Evolutionary conservation across 1,140 invertebrate genomes (phyloP).

Genomic region (Bombus waltoni): DNA sequence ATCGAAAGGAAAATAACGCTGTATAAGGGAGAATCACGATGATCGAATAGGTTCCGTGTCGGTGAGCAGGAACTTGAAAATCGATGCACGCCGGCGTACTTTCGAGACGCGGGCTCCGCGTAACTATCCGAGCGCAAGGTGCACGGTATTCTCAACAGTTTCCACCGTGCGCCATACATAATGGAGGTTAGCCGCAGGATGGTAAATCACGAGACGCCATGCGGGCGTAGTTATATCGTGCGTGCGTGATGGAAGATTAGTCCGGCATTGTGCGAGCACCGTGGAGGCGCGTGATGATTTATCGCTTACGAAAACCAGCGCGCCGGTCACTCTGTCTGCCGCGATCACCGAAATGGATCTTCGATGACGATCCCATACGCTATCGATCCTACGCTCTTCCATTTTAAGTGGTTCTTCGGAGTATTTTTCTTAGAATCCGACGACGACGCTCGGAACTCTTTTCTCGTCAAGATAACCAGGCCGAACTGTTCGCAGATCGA

Average conservation of each 20-base stretch:
- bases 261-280: constrained; percentile 80
- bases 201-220: constrained; percentile 82
- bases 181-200: constrained; percentile 82
- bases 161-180: constrained; percentile 80
- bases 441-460: too few species aligned
- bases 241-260: constrained; percentile 82
- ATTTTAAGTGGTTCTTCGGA: background rate
- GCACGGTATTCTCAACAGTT: constrained; percentile 79
- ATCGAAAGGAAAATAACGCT: constrained; percentile 36
- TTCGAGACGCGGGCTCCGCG: constrained; percentile 57
- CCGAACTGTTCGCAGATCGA: too few species aligned
- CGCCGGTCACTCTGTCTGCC: constrained; percentile 50
- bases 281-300: constrained; percentile 80
- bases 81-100: constrained; percentile 49
- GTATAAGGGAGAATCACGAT: constrained; percentile 22
- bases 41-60: constrained; percentile 29
- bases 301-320: constrained; percentile 77
- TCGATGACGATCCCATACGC: constrained; percentile 46
- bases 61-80: constrained; percentile 50
- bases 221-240: constrained; percentile 82
- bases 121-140: constrained; percentile 76
- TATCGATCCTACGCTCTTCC: background rate
- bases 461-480: too few species aligned
- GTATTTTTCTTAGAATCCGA: too few species aligned
- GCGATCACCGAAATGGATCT: constrained; percentile 58